Evolutionary conservation across 2,113 vertebrate species (phyloP).

Genomic region (Fukomys damarensis): DNA sequence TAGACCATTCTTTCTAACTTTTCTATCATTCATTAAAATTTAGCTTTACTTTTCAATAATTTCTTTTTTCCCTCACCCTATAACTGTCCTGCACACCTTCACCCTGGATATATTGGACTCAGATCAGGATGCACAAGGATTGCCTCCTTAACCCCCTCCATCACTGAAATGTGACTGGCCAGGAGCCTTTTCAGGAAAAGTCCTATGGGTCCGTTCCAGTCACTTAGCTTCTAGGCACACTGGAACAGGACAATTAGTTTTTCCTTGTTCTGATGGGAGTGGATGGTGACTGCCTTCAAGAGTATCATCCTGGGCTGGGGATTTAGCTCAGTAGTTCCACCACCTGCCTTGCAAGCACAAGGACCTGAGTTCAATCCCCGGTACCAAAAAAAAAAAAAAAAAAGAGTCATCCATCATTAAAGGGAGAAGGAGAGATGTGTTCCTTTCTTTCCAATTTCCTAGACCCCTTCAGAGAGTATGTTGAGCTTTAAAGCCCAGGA

Average conservation of each 20-base stretch:
- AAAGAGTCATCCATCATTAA: background rate
- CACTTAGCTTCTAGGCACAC: background rate
- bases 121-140: background rate
- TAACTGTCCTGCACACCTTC: background rate
- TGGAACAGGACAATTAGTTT: background rate
- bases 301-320: too few species aligned
- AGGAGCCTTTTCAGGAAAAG: background rate
- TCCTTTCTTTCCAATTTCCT: background rate
- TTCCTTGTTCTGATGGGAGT: background rate
- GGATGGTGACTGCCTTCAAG: background rate
- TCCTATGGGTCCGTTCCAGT: background rate
- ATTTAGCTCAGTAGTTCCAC: too few species aligned
- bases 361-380: too few species aligned
- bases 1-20: conserved; percentile 11
- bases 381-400: too few species aligned
- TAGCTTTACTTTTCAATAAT: background rate
- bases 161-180: background rate
- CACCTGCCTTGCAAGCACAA: too few species aligned
- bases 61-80: background rate
- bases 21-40: background rate
- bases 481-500: background rate
- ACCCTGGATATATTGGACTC: background rate
- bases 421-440: background rate
- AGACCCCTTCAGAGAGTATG: background rate
- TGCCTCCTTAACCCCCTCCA: background rate